Evolutionary conservation across 2,888 invertebrate genomes (phyloP), one percentile per base, ranked within the genome.

Genomic region (Tetropium fuscum): DNA sequence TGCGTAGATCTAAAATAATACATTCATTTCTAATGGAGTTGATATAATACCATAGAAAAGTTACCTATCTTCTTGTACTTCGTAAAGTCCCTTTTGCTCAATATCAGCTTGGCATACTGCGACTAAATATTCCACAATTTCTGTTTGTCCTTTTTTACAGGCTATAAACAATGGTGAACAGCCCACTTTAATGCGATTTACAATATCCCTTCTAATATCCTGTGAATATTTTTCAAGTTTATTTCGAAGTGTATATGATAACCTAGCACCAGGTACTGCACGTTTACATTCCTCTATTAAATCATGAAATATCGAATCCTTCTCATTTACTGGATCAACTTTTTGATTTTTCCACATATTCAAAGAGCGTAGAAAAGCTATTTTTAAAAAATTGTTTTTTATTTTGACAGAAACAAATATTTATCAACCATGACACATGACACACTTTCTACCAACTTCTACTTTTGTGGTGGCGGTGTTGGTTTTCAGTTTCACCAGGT

Each of bases 121-220:
- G 65, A 95, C 87, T 30, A 97, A 85, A 83, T 94, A 96, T 80
- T 94, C 92, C 6, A 91, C 94, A 63, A 95, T 89, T 81, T 93
- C 91, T 10, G 89, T 87, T 81, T 92, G 91, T 47, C 94, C 94
- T 74, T 90, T 87, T 82, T 90, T 88, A 77, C 89, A 88, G 3
- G 91, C 91, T 65, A 90, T 86, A 81, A 95, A 94, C 70, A 95
- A 84, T 32, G 94, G 93, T 30, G 94, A 88, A 82, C 92, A 93
- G 11, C 92, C 92, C 70, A 90, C 90, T 73, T 87, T 88, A 58
- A 87, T 84, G 57, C 90, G 86, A 68, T 86, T 85, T 15, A 89
- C 90, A 70, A 94, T 86, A 72, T 88, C 88, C 67, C 87, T 86
- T 22, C 93, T 85, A 48, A 85, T 84, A 40, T 83, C 84, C 27